Conservation (phyloP, 2,888 invertebrate genomes). For the Iphiclides podalirius region DNA sequence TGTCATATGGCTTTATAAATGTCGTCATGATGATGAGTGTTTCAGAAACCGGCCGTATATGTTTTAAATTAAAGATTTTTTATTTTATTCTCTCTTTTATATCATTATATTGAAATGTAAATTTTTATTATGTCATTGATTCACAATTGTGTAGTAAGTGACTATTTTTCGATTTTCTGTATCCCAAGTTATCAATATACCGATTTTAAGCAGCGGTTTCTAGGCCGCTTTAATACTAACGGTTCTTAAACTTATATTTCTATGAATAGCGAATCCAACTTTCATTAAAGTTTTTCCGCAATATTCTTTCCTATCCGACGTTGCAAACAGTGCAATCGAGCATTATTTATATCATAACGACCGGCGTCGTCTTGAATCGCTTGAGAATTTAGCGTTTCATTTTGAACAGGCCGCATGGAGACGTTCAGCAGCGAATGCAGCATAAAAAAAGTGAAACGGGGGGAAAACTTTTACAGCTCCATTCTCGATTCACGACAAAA, state of each 20-base stretch:
- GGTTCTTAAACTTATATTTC: not conserved
- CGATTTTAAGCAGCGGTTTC: too few species aligned
- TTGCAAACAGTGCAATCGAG: slow-evolving; percentile 44
- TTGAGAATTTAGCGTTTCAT: slow-evolving; percentile 1
- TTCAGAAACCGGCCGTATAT: too few species aligned
- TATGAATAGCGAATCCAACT: slow-evolving; percentile 40
- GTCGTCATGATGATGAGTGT: too few species aligned
- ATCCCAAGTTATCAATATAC: too few species aligned
- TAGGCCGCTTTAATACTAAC: too few species aligned
- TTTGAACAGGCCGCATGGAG: not conserved
- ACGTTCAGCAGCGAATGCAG: not conserved
- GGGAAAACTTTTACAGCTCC: slow-evolving; percentile 24
- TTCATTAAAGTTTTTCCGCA: slow-evolving; percentile 60
- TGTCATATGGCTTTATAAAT: too few species aligned
- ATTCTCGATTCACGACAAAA: slow-evolving; percentile 20
- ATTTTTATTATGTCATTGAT: too few species aligned
- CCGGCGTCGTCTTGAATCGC: slow-evolving; percentile 39
- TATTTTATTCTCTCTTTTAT: too few species aligned
- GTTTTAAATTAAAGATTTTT: too few species aligned
- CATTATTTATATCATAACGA: slow-evolving; percentile 67
- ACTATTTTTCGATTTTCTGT: too few species aligned
- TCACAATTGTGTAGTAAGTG: too few species aligned
- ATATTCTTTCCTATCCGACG: slow-evolving; percentile 53
- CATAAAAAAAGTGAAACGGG: not conserved
- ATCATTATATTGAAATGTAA: too few species aligned